Evolutionary conservation across 2,888 invertebrate genomes (phyloP), one percentile per base, ranked within the genome.

Genomic region (Bugula neritina): DNA sequence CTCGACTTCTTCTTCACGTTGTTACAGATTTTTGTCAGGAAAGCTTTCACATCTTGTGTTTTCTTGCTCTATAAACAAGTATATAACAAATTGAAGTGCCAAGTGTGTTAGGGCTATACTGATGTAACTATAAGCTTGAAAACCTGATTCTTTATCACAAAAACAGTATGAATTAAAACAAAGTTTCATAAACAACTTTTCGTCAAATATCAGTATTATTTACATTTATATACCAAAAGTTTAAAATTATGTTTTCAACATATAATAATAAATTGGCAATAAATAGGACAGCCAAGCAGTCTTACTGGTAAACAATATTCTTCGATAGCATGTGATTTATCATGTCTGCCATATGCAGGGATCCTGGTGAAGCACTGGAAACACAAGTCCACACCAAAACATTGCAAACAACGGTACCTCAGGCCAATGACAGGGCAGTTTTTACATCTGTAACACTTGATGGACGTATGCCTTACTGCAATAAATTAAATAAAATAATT

Each of bases 301-400:
- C 63, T 63, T 31, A 63, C 63, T 27, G 63, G 63, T 31, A 63
- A 13, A 34, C 63, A 63, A n/a, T 63, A 63, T 31, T 63, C 63
- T 27, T 63, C 63, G 13, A 63, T 34, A 31, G 63, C 29, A 31
- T 63, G 63, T 3, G 63, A 63, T 27, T 63, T 63, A 31, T 63
- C 63, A n/a, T 63, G 63, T 63, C 31, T 63, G 27, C 63, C 63
- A n/a, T 63, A 63, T 2, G 63, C 63, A 31, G 63, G 63, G 63
- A 63, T 63, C 10, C 63, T 27, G 2, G 63, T 63, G 31, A 63
- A 63, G 31, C 63, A 63, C n/a, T 63, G 63, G n/a, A 63, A 63
- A 31, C 63, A 63, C 29, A 63, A 10, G 31, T 63, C 63, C 31
- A 63, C 63, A n/a, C 31, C 31, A 34, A 63, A 63, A 34, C 63